Evolutionary conservation across 2,797 vertebrate species (phyloP).

Genomic region (Poliocrania exsul): DNA sequence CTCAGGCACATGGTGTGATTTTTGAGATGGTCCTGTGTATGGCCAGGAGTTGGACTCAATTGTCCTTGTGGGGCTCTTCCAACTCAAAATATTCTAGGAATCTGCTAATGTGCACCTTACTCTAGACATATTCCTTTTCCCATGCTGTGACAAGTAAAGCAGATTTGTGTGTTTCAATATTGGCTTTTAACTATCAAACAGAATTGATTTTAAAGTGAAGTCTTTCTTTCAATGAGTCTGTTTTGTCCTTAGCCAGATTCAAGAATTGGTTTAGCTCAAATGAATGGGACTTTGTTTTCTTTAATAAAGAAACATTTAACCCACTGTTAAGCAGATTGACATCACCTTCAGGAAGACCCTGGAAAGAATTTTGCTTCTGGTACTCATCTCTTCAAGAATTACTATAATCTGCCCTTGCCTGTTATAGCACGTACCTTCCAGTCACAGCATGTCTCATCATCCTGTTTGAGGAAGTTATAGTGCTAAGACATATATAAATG

Average conservation of each 20-base stretch:
- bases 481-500: background rate
- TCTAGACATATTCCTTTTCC: background rate
- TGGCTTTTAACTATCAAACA: background rate
- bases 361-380: background rate
- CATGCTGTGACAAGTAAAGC: background rate
- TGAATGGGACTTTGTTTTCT: background rate
- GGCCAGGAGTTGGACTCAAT: background rate
- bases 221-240: background rate
- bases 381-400: background rate
- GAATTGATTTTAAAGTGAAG: background rate
- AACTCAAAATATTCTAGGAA: background rate
- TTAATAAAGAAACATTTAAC: background rate
- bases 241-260: background rate
- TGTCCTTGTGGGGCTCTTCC: background rate
- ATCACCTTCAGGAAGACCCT: background rate
- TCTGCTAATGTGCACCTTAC: background rate
- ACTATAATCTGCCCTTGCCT: background rate
- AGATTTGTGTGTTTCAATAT: background rate
- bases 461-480: background rate
- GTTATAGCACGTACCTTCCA: background rate
- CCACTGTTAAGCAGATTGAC: background rate
- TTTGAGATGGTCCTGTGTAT: background rate
- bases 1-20: background rate
- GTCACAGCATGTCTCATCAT: background rate
- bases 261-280: background rate